phyloP scores from a whole-genome alignment of 1,140 invertebrate species.

The Dendrolimus kikuchii region DNA sequence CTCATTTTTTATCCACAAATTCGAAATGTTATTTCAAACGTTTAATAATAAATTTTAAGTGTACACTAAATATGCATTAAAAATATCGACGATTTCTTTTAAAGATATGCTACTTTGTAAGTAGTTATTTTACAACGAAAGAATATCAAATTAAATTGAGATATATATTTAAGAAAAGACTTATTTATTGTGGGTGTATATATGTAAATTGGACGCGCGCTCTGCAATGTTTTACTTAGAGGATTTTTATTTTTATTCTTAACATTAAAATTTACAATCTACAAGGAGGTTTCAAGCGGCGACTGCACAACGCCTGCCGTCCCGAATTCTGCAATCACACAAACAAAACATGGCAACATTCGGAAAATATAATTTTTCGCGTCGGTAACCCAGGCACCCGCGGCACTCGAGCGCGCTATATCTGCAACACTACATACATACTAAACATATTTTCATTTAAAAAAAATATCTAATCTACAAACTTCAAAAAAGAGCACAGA shows the following conservation, averaged over 20 bases:
- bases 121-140: too few species aligned
- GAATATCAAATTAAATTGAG: too few species aligned
- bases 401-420: slow-evolving; percentile 44
- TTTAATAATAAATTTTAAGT: too few species aligned
- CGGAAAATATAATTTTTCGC: slow-evolving; percentile 25
- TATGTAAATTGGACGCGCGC: background rate
- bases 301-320: slow-evolving; percentile 6
- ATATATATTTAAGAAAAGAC: background rate
- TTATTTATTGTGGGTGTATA: slow-evolving; percentile 20
- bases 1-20: too few species aligned
- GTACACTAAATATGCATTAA: too few species aligned
- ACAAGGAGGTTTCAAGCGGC: slow-evolving; percentile 22
- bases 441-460: slow-evolving; percentile 26
- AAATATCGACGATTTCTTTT: too few species aligned
- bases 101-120: too few species aligned
- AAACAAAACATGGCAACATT: slow-evolving; percentile 65
- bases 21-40: too few species aligned
- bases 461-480: slow-evolving; percentile 12
- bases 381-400: slow-evolving; percentile 34
- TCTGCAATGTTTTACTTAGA: too few species aligned
- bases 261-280: slow-evolving; percentile 30
- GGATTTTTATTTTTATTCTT: background rate
- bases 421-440: slow-evolving; percentile 68
- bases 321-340: slow-evolving; percentile 53
- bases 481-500: slow-evolving; percentile 10